Base-by-base conservation (phyloP, 2,888 invertebrate genomes). In the Epinotia bilunana region DNA sequence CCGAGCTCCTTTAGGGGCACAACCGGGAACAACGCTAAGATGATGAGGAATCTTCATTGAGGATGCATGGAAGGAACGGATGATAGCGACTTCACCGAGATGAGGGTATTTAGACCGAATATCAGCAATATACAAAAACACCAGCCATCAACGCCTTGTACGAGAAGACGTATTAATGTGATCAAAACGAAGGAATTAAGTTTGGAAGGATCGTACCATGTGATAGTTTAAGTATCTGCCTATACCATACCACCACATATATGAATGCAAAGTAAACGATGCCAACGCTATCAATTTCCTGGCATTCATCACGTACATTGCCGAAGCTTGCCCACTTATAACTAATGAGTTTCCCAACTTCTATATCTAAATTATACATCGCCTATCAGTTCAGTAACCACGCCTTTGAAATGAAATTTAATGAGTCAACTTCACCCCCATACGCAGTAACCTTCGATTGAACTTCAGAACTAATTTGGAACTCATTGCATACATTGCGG, bases 401-500 rank as follows among this genome's bases (percentile, higher is more conserved):
- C 57, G 60, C 46, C 70, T 74, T 70, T 71, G 70, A 71, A 74
- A 74, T 64, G 49, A 71, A 71, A 74, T 71, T 72, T 75, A 75
- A 75, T 75, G 75, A 75, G 61, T 57, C 75, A 75, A 75, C 71
- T 75, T 71, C 61, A 18, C 60, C 49, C 39, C 58, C 62, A 74
- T 61, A 71, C 70, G 53, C 57, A 64, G n/a, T 23, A 72, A 64
- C 67, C 74, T 71, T 71, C 74, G 74, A 72, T 75, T 72, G 71
- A 75, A 75, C 67, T 75, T 72, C 13, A n/a, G 20, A 75, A 72
- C 71, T 72, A 75, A 75, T 75, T 75, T 75, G 65, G 67, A 71
- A 75, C 71, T 72, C 71, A 67, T 67, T 75, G 75, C 71, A 75
- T 75, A 72, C 72, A 72, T 75, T 75, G 74, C 74, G 53, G 65